phyloP scores from a whole-genome alignment of 2,888 invertebrate species.

The Chymomyza caudatula region DNA sequence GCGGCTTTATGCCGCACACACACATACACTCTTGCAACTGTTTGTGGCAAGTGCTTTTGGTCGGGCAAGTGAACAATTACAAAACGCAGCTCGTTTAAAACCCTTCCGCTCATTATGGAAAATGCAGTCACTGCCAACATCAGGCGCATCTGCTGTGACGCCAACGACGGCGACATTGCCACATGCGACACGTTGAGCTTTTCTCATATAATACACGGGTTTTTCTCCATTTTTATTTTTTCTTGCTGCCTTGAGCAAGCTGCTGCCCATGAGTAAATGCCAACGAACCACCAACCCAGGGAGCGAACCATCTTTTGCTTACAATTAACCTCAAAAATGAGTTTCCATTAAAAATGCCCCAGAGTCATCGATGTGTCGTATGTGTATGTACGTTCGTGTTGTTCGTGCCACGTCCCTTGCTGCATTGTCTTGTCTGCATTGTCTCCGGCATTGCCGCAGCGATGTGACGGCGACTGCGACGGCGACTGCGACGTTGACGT shows the following conservation, averaged over 20 bases:
- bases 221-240: neutral
- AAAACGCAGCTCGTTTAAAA: conserved; percentile 45
- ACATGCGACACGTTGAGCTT: conserved; percentile 54
- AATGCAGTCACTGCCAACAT: conserved; percentile 48
- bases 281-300: neutral
- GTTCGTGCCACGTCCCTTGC: neutral
- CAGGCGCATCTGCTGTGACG: conserved; percentile 46
- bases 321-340: conserved; percentile 69
- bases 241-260: conserved; percentile 47
- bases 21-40: neutral
- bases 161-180: conserved; percentile 22
- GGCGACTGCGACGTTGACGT: no score
- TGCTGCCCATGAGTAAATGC: neutral
- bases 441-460: conserved; percentile 12
- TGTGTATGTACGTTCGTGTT: conserved; percentile 15
- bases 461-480: conserved; percentile 28
- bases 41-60: conserved; percentile 12
- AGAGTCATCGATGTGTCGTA: conserved; percentile 58
- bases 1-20: neutral
- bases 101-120: conserved; percentile 60
- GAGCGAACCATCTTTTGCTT: conserved; percentile 54
- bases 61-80: conserved; percentile 21
- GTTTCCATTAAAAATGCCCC: conserved; percentile 70
- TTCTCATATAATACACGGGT: conserved; percentile 58
- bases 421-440: conserved; percentile 36